Evolutionary conservation across 1,140 invertebrate species (phyloP), one percentile per base, ranked within the genome.

Genomic region (Ectropis grisescens): DNA sequence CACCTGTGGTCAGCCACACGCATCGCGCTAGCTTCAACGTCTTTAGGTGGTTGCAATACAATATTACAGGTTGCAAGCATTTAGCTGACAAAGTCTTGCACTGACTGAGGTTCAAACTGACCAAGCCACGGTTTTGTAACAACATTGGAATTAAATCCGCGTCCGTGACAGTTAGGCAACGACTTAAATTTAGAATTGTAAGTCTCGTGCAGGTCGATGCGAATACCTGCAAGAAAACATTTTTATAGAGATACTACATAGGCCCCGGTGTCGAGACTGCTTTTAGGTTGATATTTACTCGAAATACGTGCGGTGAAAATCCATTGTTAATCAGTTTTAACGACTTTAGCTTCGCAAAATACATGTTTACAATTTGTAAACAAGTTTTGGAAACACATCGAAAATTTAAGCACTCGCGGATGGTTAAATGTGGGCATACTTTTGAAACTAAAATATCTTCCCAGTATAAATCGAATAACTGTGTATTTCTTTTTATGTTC

Each of bases 401-500:
- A 49, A 87, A 70, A 54, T 78, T 83, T 29, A 86, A 86, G 40
- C 84, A 82, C 30, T 87, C 85, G 12, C 75, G 69, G 1, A 86
- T 61, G 3, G 79, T 58, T 11, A 87, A 49, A 33, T 76, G 65
- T 0, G 65, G 62, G n/a, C 84, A 42, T 26, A 87, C 45, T 34
- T 82, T 69, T 0, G 83, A 67, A 11, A 86, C 76, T 15, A 86
- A 59, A 41, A 87, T 82, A 53, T 87, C 85, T 38, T 85, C 83
- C 85, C 85, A 87, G 34, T 74, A 83, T 13, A 87, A 58, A 49
- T 86, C 84, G 38, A 86, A 84, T 11, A 86, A 38, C 40, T 75
- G 72, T n/a, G 61, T 75, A 23, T 74, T 74, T 41, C 72, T 50
- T 34, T 69, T 75, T 41, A 61, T 67, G 29, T 57, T 79, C 22